Percentiles rank a stretch among this genome's conserved stretches.
Evolutionary conservation across 1,140 invertebrate species (phyloP).

Genomic region (Ctenoplectra terminalis): DNA sequence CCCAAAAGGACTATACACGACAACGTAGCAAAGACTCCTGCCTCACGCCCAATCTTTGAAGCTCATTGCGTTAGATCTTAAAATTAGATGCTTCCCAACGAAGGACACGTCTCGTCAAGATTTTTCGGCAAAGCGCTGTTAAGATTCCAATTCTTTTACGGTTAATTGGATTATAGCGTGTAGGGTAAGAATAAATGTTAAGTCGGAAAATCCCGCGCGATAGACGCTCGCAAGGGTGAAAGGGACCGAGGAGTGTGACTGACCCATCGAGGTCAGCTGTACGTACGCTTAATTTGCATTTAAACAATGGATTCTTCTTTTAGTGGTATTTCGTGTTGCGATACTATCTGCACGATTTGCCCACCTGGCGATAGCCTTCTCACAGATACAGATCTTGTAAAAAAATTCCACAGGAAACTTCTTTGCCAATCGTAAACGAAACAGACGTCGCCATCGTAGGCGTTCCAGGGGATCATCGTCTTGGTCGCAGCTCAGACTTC

Average conservation of each 20-base stretch:
- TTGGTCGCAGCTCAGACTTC: background rate
- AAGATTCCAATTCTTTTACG: background rate
- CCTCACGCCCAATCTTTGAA: no score
- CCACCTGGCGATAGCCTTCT: background rate
- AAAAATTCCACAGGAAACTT: background rate
- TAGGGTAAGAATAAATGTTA: constrained; percentile 34
- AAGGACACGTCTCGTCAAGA: background rate
- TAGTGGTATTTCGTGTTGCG: background rate
- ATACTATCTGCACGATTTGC: constrained; percentile 20
- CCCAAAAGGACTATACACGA: no score
- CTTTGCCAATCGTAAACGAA: background rate
- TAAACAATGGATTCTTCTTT: constrained; percentile 56
- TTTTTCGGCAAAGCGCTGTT: background rate
- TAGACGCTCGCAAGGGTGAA: constrained; percentile 21
- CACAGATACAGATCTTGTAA: background rate
- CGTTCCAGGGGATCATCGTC: background rate
- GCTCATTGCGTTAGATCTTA: no score
- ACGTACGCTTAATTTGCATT: constrained; percentile 53
- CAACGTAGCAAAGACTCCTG: no score
- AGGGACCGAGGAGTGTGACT: constrained; percentile 53
- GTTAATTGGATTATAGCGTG: constrained; percentile 55
- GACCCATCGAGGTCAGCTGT: constrained; percentile 57
- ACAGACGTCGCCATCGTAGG: background rate
- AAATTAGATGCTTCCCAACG: background rate
- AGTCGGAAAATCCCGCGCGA: constrained; percentile 14